Evolutionary conservation across 2,888 invertebrate genomes (phyloP).

Genomic region (Dasypogon diadema): DNA sequence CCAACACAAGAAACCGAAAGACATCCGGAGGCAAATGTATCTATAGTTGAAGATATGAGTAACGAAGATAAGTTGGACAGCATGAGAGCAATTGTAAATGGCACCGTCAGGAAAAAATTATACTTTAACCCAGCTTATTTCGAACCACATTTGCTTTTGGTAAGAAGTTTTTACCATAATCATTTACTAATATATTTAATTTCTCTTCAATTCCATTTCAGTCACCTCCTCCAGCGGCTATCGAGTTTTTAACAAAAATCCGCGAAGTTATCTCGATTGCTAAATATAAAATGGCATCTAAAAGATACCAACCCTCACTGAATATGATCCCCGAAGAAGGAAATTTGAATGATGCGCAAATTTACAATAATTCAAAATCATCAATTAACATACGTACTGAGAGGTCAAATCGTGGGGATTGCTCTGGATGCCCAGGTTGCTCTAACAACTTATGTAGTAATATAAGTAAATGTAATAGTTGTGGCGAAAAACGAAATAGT

Average conservation of each 20-base stretch:
- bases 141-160: constrained; percentile 85
- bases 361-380: constrained; percentile 67
- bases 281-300: constrained; percentile 87
- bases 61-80: constrained; percentile 76
- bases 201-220: constrained; percentile 68
- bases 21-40: constrained; percentile 86
- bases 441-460: constrained; percentile 55
- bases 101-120: constrained; percentile 81
- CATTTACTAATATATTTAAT: constrained; percentile 19
- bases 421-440: constrained; percentile 78
- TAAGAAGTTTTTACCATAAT: constrained; percentile 67
- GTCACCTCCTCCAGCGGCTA: constrained; percentile 90
- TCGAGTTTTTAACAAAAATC: constrained; percentile 90
- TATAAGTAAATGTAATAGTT: constrained; percentile 64
- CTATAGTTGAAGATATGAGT: constrained; percentile 82
- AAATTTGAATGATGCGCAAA: constrained; percentile 70
- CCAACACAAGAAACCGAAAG: constrained; percentile 72
- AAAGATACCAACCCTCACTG: constrained; percentile 83
- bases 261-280: constrained; percentile 91
- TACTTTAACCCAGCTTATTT: constrained; percentile 94
- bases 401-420: constrained; percentile 25
- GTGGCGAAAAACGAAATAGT: constrained; percentile 80
- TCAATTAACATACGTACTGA: constrained; percentile 67
- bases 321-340: constrained; percentile 85
- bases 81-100: constrained; percentile 74